Base-by-base conservation (phyloP, 2,888 invertebrate species). In the Leptinotarsa juncta region DNA sequence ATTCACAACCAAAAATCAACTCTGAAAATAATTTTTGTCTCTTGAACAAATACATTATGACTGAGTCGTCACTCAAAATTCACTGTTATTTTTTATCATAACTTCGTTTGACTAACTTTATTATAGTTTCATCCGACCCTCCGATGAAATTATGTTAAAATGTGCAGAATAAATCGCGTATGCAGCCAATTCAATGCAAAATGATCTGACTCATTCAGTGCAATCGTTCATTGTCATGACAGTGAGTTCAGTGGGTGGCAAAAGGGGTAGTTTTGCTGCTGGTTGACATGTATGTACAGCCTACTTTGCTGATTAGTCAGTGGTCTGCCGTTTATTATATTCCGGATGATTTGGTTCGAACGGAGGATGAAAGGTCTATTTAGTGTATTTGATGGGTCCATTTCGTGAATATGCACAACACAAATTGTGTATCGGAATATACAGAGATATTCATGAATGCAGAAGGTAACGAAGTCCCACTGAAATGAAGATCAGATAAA, bases 151-250 rank as follows among this genome's bases (percentile, higher is more conserved):
- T 62, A 62, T 62, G 62, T 62, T 62, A 62, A 62, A 32, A 62
- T 26, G 53, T 55, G 68, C 57, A 60, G 57, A 32, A 57, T 55
- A 49, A 69, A 72, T 70, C 62, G 66, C 65, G 55, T 70, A 74
- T 50, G 51, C 72, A 68, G 50, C 73, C 67, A 73, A 78, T 78
- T 78, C 73, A 67, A 75, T 78, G 73, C 57, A 51, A 67, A 72
- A 74, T 78, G 71, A 78, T 76, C 76, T 76, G 76, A 75, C 71
- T 78, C 76, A 76, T 67, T 78, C 70, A 67, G 26, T 48, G 75
- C 73, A 68, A 78, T 78, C 78, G 78, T 69, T 78, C 76, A 78
- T 70, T 75, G 76, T 73, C 73, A 72, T 78, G 78, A 78, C 78
- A 78, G 73, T 75, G 70, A 73, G 75, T 73, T 70, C 69, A 57